These are phyloP conservation scores for Arbacia lixula DNA, from an alignment of 53 echinoderm and acorn worm genomes.

Conservation along the genomic window DNA sequence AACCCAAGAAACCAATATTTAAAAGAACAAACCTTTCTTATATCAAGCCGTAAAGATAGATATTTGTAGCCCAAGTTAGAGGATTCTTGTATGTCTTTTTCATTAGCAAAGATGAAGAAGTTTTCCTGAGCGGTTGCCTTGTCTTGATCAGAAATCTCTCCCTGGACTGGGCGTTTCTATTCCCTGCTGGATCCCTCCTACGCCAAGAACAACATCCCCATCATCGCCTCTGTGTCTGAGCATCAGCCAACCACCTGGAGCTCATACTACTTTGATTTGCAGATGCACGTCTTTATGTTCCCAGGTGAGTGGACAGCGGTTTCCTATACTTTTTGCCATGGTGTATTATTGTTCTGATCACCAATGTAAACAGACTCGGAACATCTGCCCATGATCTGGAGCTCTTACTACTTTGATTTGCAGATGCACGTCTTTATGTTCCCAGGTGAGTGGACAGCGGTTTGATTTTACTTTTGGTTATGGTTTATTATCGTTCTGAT, in stretches of 20 bases:
- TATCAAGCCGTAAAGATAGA: too few species aligned
- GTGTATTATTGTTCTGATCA: too few species aligned
- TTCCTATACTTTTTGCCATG: too few species aligned
- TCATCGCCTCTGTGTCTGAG: conserved; percentile 98
- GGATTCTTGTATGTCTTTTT: too few species aligned
- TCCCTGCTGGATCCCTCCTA: conserved; percentile 98
- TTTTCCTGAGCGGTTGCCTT: conserved; percentile 42
- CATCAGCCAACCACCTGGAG: conserved; percentile 99
- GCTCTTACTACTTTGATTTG: conserved; percentile 99
- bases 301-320: conserved; percentile 75
- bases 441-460: conserved; percentile 79
- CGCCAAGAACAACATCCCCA: conserved; percentile 99
- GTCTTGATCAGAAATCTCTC: conserved; percentile 88
- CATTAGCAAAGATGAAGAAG: too few species aligned
- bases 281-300: conserved; percentile 99
- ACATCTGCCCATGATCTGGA: conserved; percentile 99
- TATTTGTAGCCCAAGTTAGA: too few species aligned
- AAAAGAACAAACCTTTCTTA: too few species aligned
- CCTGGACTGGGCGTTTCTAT: conserved; percentile 99
- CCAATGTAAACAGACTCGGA: conserved; percentile 97
- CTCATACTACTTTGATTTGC: conserved; percentile 99
- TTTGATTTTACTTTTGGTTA: too few species aligned
- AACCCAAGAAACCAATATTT: too few species aligned
- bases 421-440: conserved; percentile 99
- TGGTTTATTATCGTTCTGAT: too few species aligned